Conservation (phyloP, 2,888 invertebrate species). For the Mimumesa dahlbomi region DNA sequence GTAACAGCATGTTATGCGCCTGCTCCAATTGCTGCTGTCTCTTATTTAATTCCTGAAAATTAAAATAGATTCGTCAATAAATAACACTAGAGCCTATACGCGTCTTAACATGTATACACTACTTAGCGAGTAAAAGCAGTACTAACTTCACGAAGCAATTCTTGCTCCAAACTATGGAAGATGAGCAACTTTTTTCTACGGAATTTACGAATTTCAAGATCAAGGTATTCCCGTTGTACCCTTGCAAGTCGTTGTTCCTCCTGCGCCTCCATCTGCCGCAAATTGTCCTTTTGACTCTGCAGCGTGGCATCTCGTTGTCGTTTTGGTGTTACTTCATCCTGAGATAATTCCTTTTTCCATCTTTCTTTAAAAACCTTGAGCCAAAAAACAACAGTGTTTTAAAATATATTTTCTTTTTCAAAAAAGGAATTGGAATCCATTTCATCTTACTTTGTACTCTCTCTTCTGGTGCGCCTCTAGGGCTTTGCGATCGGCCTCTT, state of each 20-base stretch:
- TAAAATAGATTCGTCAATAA: slow-evolving; percentile 8
- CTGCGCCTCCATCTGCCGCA: slow-evolving; percentile 94
- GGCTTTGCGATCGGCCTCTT: slow-evolving; percentile 95
- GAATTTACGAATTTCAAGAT: slow-evolving; percentile 95
- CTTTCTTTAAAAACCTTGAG: slow-evolving; percentile 92
- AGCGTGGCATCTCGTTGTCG: slow-evolving; percentile 94
- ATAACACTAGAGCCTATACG: neutral
- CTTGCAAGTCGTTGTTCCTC: slow-evolving; percentile 93
- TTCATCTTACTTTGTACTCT: slow-evolving; percentile 89
- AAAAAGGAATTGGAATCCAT: no score
- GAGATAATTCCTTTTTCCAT: slow-evolving; percentile 95
- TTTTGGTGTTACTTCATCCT: slow-evolving; percentile 95
- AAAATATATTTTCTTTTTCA: no score
- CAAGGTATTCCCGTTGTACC: slow-evolving; percentile 94
- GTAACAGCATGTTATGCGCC: slow-evolving; percentile 95
- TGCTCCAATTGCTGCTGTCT: slow-evolving; percentile 97
- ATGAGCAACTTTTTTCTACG: slow-evolving; percentile 93
- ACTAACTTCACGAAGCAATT: slow-evolving; percentile 91
- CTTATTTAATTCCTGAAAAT: slow-evolving; percentile 92
- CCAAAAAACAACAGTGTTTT: no score
- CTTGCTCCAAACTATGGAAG: slow-evolving; percentile 94
- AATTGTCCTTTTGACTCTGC: slow-evolving; percentile 95
- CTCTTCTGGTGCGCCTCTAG: slow-evolving; percentile 96
- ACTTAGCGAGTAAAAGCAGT: slow-evolving; percentile 4
- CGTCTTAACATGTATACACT: neutral